Conservation (phyloP, 2,888 invertebrate species). For the Spatulosminthurus flaviceps region DNA sequence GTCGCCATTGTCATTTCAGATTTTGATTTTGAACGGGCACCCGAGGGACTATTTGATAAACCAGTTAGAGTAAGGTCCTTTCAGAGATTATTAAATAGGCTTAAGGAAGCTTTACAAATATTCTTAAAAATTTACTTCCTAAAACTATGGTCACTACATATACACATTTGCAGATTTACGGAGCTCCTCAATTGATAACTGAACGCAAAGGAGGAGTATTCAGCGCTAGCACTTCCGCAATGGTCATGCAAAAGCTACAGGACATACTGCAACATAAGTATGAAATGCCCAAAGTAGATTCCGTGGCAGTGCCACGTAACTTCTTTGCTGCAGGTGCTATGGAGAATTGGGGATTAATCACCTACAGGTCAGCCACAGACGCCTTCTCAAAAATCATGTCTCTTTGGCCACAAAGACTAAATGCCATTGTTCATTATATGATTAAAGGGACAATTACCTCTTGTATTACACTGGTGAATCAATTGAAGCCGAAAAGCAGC, state of each 20-base stretch:
- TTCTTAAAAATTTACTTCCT: too few species aligned
- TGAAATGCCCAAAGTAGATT: conserved; percentile 52
- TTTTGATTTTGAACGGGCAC: conserved; percentile 43
- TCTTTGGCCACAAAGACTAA: too few species aligned
- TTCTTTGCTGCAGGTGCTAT: conserved; percentile 53
- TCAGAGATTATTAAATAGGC: neutral
- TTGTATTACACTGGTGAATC: conserved; percentile 18
- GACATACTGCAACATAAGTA: conserved; percentile 42
- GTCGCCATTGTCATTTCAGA: conserved; percentile 52
- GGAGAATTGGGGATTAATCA: conserved; percentile 56
- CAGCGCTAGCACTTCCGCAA: conserved; percentile 38
- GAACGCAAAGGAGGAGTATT: conserved; percentile 30
- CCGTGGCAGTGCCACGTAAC: conserved; percentile 46
- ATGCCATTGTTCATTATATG: too few species aligned
- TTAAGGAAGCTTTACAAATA: too few species aligned
- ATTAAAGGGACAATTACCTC: neutral
- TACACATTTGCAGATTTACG: conserved; percentile 36
- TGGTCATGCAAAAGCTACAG: conserved; percentile 48
- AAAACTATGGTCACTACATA: too few species aligned
- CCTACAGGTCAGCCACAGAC: conserved; percentile 54
- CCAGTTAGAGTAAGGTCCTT: conserved; percentile 38
- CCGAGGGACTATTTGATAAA: neutral
- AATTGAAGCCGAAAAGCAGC: conserved; percentile 3
- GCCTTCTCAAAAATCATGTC: too few species aligned
- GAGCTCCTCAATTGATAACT: conserved; percentile 29